Conservation (phyloP, 2,888 invertebrate genomes). For the Euplexia lucipara region DNA sequence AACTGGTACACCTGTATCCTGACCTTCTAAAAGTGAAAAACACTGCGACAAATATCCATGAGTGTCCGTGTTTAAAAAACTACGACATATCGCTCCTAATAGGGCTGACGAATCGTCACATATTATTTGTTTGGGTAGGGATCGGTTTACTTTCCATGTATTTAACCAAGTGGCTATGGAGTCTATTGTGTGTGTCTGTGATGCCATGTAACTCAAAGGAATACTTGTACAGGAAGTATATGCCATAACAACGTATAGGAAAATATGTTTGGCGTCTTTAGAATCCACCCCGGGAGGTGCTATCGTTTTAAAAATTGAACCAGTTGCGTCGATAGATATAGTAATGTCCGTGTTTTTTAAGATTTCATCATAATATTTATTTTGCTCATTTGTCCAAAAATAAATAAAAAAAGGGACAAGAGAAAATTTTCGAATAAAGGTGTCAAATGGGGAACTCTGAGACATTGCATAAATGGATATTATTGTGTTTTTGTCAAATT, state of each 20-base stretch:
- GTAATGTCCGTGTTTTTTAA: background rate
- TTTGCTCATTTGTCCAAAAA: background rate
- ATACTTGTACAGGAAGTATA: background rate
- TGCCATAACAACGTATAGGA: constrained; percentile 2
- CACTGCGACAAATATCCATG: constrained; percentile 2
- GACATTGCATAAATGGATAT: constrained; percentile 9
- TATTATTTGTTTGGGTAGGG: background rate
- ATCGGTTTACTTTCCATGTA: background rate
- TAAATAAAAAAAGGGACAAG: constrained; percentile 4
- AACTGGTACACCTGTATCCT: background rate
- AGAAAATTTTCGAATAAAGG: constrained; percentile 4
- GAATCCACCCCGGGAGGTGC: background rate
- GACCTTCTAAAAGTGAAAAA: constrained; percentile 2
- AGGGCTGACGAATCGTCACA: background rate
- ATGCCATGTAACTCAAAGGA: background rate
- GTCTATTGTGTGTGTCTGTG: background rate
- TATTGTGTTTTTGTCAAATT: constrained; percentile 8
- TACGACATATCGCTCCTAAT: constrained; percentile 7
- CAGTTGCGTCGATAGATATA: constrained; percentile 2
- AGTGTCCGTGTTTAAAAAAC: background rate
- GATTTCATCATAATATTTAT: background rate
- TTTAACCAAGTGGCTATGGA: constrained; percentile 1
- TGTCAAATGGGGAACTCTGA: constrained; percentile 6
- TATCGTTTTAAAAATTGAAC: constrained; percentile 3
- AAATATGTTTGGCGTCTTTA: constrained; percentile 5